phyloP scores from a whole-genome alignment of 2,888 invertebrate genomes.

The Cryptus viduatorius region DNA sequence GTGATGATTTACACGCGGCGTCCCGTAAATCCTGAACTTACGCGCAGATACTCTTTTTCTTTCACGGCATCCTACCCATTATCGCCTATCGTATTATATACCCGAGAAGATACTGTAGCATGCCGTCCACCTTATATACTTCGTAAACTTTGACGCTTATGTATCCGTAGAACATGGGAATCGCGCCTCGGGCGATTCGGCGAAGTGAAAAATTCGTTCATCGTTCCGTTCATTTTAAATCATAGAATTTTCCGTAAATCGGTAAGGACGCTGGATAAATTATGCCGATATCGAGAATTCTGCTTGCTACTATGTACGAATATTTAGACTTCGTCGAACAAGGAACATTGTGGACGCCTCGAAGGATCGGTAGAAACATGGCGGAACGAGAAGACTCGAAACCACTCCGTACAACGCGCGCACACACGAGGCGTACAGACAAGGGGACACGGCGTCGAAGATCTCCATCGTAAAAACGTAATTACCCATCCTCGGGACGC shows the following conservation, averaged over 20 bases:
- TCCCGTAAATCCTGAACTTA: constrained; percentile 66
- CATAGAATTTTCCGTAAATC: constrained; percentile 23
- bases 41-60: constrained; percentile 40
- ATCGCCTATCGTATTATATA: constrained; percentile 56
- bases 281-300: neutral
- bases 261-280: neutral
- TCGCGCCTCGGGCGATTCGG: neutral
- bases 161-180: neutral
- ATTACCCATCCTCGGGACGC: constrained; percentile 72
- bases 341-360: constrained; percentile 42
- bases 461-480: constrained; percentile 76
- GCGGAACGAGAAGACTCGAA: constrained; percentile 30
- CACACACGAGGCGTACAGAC: constrained; percentile 41
- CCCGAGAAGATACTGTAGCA: neutral
- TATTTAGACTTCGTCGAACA: neutral
- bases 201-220: constrained; percentile 39
- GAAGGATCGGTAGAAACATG: constrained; percentile 31
- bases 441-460: constrained; percentile 69
- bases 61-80: constrained; percentile 40
- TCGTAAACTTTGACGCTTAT: constrained; percentile 4
- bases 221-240: constrained; percentile 14
- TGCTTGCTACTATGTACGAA: neutral
- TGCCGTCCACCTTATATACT: neutral
- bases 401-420: constrained; percentile 27
- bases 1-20: constrained; percentile 66